Base-by-base conservation (phyloP, 2,888 invertebrate genomes). In the Andrena bicolor region DNA sequence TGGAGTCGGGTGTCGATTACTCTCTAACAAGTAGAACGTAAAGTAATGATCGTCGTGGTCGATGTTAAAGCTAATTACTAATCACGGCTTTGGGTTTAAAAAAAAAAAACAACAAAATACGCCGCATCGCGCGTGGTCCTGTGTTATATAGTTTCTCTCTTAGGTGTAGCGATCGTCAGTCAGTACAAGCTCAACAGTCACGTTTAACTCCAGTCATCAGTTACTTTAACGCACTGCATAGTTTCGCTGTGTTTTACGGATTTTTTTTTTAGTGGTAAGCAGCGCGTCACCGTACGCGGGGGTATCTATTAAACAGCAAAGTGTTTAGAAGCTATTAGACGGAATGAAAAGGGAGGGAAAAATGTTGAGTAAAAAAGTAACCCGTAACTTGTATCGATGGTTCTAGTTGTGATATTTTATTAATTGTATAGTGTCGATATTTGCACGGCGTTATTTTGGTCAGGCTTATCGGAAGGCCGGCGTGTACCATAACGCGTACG, bases 381-480 rank as follows among this genome's bases (percentile, higher is more conserved):
- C 91, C 88, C 89, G 89, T 91, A 92, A 63, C 91, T 82, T 90
- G 90, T 91, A 90, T 92, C 90, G 90, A 91, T 92, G 92, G 92
- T 93, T 93, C 92, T 93, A 93, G 93, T 93, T 93, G 93, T 93
- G 93, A 93, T 93, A 93, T 93, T 93, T 92, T 92, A 92, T 86
- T 91, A 89, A 91, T 88, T 89, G 89, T 89, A 70, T 61, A 92
- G 90, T 83, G 83, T 88, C 85, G 88, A 91, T 90, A 90, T 85
- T 87, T 84, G 82, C 84, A 85, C 86, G 78, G 66, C 74, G 80
- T 88, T 65, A 74, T 71, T 76, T 80, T 70, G 58, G 68, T 65
- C 64, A 60, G 76, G 78, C 77, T 84, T 83, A 71, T 72, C 72
- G 70, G 30, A 58, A 68, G 76, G 71, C 68, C 73, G 63, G 56